Evolutionary conservation across 2,797 vertebrate species (phyloP), one percentile per base, ranked within the genome.

Genomic region (Lates japonicus): DNA sequence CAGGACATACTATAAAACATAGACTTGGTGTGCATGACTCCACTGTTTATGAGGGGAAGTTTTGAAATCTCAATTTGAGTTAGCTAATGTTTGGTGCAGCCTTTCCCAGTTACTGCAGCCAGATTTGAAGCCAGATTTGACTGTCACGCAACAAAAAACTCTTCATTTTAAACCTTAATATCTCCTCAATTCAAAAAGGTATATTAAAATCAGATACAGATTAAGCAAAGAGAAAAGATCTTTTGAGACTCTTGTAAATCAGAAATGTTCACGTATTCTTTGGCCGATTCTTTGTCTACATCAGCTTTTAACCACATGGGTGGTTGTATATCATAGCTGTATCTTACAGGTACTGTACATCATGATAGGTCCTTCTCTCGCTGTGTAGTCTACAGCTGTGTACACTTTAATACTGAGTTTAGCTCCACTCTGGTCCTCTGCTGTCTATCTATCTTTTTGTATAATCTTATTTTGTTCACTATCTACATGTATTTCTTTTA

Each of bases 21-120:
- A 51, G 22, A 41, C 48, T 31, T 5, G 1, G 54, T 20, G 39
- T 70, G 19, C 68, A 5, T 48, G 57, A 63, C 42, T 69, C 44
- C 41, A 42, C 14, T 66, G 54, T 22, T 64, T 31, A 39, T 66
- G n/a, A 25, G 12, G 17, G 55, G n/a, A 60, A 12, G 65, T 65
- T 74, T 66, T 55, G 14, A 74, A 63, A 68, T 75, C 54, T 55
- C n/a, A 71, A 5, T 44, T 37, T 60, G 59, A 64, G 11, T 70
- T 29, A 17, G 46, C 35, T 52, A 42, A 31, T 81, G 41, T 78
- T 74, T 73, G 22, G 8, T 69, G 48, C 55, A 3, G 37, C 20
- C 9, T 63, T 48, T 55, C 2, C 14, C 16, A 20, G 9, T 48
- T 37, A 33, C 41, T 29, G 54, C 29, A 66, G 62, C 33, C 52